These are phyloP conservation scores for Sus scrofa DNA, from an alignment of 2,113 vertebrate genomes.

Conservation along the genomic window DNA sequence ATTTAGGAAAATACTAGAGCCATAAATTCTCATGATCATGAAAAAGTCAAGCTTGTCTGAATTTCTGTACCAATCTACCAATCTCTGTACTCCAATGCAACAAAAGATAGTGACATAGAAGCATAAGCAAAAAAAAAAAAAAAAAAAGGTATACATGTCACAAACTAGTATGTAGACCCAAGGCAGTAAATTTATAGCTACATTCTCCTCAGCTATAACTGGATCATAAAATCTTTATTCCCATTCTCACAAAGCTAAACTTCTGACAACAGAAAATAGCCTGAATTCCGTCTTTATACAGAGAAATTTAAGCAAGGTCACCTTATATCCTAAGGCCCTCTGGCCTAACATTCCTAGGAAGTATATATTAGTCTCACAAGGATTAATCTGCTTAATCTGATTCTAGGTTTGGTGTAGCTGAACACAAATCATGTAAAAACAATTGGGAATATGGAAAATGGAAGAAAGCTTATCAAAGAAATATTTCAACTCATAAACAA, in stretches of 20 bases:
- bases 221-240: constrained; percentile 15
- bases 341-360: constrained; percentile 24
- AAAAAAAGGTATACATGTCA: not conserved
- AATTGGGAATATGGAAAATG: not conserved
- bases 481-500: constrained; percentile 8
- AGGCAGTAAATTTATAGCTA: not conserved
- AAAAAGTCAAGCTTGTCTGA: constrained; percentile 22
- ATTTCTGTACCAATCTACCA: constrained; percentile 10
- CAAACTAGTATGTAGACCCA: not conserved
- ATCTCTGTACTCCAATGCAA: not conserved
- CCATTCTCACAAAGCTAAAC: constrained; percentile 19
- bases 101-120: not conserved
- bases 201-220: not conserved
- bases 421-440: constrained; percentile 34
- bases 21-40: constrained; percentile 37
- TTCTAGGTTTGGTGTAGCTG: not conserved
- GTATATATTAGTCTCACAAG: not conserved
- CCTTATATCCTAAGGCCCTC: not conserved
- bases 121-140: not conserved
- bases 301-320: constrained; percentile 33
- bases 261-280: not conserved
- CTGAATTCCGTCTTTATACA: not conserved
- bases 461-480: constrained; percentile 33
- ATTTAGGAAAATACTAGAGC: constrained; percentile 51
- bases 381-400: constrained; percentile 47